These are phyloP conservation scores for Botia almorhae DNA, from an alignment of 2,797 vertebrate species.

Conservation along the genomic window DNA sequence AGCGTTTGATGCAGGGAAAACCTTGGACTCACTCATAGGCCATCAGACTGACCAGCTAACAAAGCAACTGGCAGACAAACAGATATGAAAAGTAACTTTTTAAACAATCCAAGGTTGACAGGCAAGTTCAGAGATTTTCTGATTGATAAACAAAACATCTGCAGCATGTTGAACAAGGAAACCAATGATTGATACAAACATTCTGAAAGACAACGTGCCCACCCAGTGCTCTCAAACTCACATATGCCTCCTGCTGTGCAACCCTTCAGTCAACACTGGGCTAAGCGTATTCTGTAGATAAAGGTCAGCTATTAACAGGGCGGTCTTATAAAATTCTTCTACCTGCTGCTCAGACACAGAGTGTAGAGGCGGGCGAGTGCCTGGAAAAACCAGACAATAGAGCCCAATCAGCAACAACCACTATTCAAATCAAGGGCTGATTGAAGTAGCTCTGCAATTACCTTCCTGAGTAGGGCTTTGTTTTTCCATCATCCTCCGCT, in stretches of 20 bases:
- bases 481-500: conserved; percentile 47
- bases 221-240: background rate
- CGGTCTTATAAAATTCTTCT: conserved; percentile 12
- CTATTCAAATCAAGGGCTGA: conserved; percentile 64
- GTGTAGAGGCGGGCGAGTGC: background rate
- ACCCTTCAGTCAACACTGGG: conserved; percentile 48
- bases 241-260: conserved; percentile 9
- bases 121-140: background rate
- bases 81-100: conserved; percentile 11
- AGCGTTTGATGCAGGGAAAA: background rate
- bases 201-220: conserved; percentile 7
- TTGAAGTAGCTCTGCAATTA: conserved; percentile 64
- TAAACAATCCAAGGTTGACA: conserved; percentile 10
- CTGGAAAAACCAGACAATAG: conserved; percentile 56
- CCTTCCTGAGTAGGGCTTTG: conserved; percentile 55
- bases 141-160: conserved; percentile 12
- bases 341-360: conserved; percentile 23
- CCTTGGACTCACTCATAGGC: background rate
- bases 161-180: background rate
- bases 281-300: conserved; percentile 16
- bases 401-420: conserved; percentile 57
- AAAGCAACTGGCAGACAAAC: background rate
- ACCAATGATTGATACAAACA: conserved; percentile 42
- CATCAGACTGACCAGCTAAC: background rate
- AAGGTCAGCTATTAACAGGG: conserved; percentile 54